phyloP scores from a whole-genome alignment of 92 coral and sea anemone species.

The Phenganax subtilis region DNA sequence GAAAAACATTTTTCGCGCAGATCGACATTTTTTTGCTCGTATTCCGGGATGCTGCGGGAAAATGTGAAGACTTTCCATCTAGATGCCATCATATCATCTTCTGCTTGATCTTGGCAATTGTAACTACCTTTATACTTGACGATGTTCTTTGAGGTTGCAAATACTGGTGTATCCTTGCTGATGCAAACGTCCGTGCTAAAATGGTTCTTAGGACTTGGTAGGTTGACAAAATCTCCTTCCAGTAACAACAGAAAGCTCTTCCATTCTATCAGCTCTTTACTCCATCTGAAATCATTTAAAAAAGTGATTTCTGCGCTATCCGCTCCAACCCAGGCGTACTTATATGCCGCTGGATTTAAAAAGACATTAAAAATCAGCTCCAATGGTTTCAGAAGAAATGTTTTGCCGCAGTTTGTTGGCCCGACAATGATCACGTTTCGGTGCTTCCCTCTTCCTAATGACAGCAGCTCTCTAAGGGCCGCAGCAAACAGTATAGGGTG shows the following conservation, averaged over 20 bases:
- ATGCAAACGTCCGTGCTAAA: slow-evolving; percentile 25
- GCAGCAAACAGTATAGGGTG: background rate
- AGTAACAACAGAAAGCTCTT: too few relatives aligned
- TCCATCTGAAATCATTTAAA: too few relatives aligned
- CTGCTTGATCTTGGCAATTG: slow-evolving; percentile 25
- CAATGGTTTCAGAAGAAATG: background rate
- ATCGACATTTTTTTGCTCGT: slow-evolving; percentile 21
- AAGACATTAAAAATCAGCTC: too few relatives aligned
- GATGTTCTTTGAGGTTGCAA: slow-evolving; percentile 9
- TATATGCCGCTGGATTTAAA: too few relatives aligned
- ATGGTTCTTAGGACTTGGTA: slow-evolving; percentile 25
- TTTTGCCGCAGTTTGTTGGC: background rate
- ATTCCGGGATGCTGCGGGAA: slow-evolving; percentile 14
- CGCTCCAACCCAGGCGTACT: background rate
- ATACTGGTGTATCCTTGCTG: slow-evolving; percentile 29
- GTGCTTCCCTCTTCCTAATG: slow-evolving; percentile 25
- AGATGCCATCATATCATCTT: slow-evolving; percentile 45
- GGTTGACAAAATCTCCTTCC: background rate
- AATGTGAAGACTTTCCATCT: slow-evolving; percentile 42
- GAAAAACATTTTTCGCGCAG: slow-evolving; percentile 38
- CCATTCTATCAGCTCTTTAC: too few relatives aligned
- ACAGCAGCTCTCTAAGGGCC: background rate
- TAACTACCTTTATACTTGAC: background rate
- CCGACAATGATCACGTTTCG: background rate
- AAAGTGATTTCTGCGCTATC: background rate